These are phyloP conservation scores for Panthera tigris DNA, from an alignment of 2,113 vertebrate species.

Conservation along the genomic window DNA sequence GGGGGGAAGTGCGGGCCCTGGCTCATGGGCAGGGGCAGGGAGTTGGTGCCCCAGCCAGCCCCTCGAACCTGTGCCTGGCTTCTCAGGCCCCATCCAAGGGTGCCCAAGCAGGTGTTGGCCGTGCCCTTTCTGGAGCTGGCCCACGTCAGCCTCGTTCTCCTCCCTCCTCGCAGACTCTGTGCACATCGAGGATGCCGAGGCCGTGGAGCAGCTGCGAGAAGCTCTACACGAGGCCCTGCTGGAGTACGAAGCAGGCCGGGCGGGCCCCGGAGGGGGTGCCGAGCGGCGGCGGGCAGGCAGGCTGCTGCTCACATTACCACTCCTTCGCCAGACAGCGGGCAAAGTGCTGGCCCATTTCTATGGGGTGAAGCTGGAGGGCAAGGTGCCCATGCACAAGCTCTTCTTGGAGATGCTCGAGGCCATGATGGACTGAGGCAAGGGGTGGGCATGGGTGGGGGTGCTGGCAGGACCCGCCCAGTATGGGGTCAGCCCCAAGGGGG, in stretches of 20 bases:
- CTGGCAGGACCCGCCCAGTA: constrained; percentile 56
- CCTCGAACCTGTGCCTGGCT: not conserved
- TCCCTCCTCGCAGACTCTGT: constrained; percentile 88
- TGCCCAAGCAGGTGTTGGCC: not conserved
- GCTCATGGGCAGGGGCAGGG: not conserved
- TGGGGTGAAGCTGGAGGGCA: constrained; percentile 93
- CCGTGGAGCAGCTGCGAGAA: constrained; percentile 93
- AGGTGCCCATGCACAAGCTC: constrained; percentile 96
- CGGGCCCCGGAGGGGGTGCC: constrained; percentile 80
- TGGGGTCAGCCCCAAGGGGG: constrained; percentile 43
- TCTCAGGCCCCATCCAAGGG: not conserved
- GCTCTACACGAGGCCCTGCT: constrained; percentile 93
- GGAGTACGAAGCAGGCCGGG: constrained; percentile 90
- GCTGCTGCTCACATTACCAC: constrained; percentile 92
- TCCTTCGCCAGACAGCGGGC: constrained; percentile 94
- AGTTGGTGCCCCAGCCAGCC: not conserved
- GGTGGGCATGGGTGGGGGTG: constrained; percentile 48
- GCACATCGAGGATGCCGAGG: constrained; percentile 94
- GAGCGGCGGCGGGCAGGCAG: constrained; percentile 91
- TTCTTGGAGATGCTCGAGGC: constrained; percentile 97
- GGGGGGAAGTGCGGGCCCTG: not conserved
- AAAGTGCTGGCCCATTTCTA: constrained; percentile 94
- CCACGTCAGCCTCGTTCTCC: rapidly evolving
- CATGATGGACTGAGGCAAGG: constrained; percentile 92
- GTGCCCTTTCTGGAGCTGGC: not conserved